phyloP scores from a whole-genome alignment of 2,888 invertebrate species.

The Eilema griseolum region DNA sequence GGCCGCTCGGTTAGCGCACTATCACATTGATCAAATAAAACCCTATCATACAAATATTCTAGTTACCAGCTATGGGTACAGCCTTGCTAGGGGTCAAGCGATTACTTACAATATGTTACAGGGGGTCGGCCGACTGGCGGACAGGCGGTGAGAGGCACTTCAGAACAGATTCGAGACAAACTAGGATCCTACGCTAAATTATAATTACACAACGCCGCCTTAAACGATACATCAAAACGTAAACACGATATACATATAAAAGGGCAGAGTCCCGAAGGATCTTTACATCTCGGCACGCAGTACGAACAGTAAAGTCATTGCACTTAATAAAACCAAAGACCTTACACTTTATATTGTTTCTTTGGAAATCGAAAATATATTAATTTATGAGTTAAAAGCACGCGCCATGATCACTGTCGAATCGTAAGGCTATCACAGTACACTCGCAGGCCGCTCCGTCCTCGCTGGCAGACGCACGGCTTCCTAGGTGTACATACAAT shows the following conservation, averaged over 20 bases:
- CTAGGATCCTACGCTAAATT: slow-evolving; percentile 66
- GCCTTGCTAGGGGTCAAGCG: slow-evolving; percentile 75
- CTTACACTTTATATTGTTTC: slow-evolving; percentile 71
- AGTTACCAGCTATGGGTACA: slow-evolving; percentile 74
- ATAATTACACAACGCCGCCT: slow-evolving; percentile 58
- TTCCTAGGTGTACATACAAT: slow-evolving; percentile 65
- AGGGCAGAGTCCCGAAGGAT: slow-evolving; percentile 58
- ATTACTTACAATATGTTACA: slow-evolving; percentile 82
- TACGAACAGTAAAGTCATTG: slow-evolving; percentile 69
- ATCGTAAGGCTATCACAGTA: slow-evolving; percentile 64
- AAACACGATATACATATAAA: slow-evolving; percentile 79
- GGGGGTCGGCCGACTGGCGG: slow-evolving; percentile 66
- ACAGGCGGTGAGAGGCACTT: slow-evolving; percentile 83
- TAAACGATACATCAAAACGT: slow-evolving; percentile 54
- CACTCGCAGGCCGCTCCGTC: slow-evolving; percentile 47
- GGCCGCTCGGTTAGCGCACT: slow-evolving; percentile 53
- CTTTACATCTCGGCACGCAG: slow-evolving; percentile 67
- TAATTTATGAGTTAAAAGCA: slow-evolving; percentile 70
- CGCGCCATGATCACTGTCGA: slow-evolving; percentile 60
- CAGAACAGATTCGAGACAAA: slow-evolving; percentile 73
- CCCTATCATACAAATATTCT: slow-evolving; percentile 69
- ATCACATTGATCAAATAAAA: slow-evolving; percentile 70
- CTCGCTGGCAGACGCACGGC: slow-evolving; percentile 41
- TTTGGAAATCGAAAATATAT: slow-evolving; percentile 76
- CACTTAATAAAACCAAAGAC: slow-evolving; percentile 76